Base-by-base conservation (phyloP, 2,888 invertebrate species). In the Scaptomyza cyrtandrae region DNA sequence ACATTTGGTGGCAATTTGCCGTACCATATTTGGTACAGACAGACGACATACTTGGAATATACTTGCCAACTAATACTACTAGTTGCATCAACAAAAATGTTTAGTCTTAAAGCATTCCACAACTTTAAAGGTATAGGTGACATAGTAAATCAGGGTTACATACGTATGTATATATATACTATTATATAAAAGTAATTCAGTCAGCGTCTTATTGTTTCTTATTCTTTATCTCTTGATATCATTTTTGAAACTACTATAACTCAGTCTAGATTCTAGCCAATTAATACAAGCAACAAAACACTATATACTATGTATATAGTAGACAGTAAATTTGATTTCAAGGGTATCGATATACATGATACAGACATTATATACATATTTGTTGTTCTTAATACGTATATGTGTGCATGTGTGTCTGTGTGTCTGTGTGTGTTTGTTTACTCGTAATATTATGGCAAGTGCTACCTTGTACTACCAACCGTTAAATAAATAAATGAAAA, bases 1-100 rank as follows among this genome's bases (percentile, higher is more conserved):
- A 55, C 73, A 58, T 72, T 72, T 61, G 67, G 57, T 55, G 62
- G 54, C 67, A 72, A 63, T 68, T 63, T 45, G 43, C 13, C 48
- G 52, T 63, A 14, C 68, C 55, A 73, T 59, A 59, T 71, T 71
- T 65, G 71, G 71, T 54, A 57, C 41, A 39, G n/a, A 37, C 6
- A 29, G 7, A 29, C 29, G 7, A 29, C 29, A 24, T 24, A 24
- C 3, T 24, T 24, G 24, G 5, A 7, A 6, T 7, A 29, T 5
- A 5, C 0, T 24, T 7, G 29, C 31, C 31, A 33, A 33, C 31
- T 33, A 2, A 10, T 33, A 3, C 33, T 5, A 35, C 13, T 35
- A 35, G 35, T 35, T 35, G 39, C 39, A 39, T 39, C n/a, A 37
- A 37, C 37, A 7, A 35, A 24, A 5, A 24, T 1, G 24, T 24